These are phyloP conservation scores for Timema podura DNA, from an alignment of 2,888 invertebrate species.

Conservation along the genomic window DNA sequence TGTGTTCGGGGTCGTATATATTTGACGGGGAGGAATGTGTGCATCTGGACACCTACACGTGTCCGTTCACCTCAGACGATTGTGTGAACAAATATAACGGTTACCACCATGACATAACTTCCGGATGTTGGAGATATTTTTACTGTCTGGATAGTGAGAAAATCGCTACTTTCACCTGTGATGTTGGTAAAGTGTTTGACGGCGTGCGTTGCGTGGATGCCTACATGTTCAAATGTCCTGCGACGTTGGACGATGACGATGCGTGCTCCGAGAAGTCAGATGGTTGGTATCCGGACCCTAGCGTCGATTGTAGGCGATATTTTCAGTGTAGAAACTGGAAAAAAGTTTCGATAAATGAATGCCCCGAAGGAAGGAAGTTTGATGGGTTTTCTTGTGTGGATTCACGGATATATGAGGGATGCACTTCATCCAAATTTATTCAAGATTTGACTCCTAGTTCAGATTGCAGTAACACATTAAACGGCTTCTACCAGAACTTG, in stretches of 20 bases:
- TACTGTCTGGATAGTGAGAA: constrained; percentile 56
- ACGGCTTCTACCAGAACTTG: constrained; percentile 55
- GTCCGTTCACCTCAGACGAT: constrained; percentile 46
- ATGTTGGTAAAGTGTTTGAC: constrained; percentile 56
- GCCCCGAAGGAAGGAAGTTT: constrained; percentile 36
- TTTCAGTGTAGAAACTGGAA: constrained; percentile 36
- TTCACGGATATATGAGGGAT: constrained; percentile 31
- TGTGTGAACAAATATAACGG: constrained; percentile 53
- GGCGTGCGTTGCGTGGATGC: constrained; percentile 53
- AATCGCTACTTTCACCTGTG: constrained; percentile 53
- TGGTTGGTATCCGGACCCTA: constrained; percentile 38
- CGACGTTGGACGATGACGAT: constrained; percentile 38
- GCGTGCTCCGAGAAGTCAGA: constrained; percentile 33
- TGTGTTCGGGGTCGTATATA: constrained; percentile 50
- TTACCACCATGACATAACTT: constrained; percentile 53
- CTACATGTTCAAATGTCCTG: constrained; percentile 46
- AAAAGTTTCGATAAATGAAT: constrained; percentile 33
- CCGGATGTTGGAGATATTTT: constrained; percentile 56
- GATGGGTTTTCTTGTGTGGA: constrained; percentile 39
- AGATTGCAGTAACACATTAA: constrained; percentile 42
- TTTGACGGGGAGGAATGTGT: constrained; percentile 54
- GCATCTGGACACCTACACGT: constrained; percentile 41
- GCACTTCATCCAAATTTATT: constrained; percentile 27
- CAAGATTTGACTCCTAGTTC: constrained; percentile 18
- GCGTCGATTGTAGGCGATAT: constrained; percentile 37